Evolutionary conservation across 2,888 invertebrate species (phyloP).

Genomic region (Xestia rhomboidea): DNA sequence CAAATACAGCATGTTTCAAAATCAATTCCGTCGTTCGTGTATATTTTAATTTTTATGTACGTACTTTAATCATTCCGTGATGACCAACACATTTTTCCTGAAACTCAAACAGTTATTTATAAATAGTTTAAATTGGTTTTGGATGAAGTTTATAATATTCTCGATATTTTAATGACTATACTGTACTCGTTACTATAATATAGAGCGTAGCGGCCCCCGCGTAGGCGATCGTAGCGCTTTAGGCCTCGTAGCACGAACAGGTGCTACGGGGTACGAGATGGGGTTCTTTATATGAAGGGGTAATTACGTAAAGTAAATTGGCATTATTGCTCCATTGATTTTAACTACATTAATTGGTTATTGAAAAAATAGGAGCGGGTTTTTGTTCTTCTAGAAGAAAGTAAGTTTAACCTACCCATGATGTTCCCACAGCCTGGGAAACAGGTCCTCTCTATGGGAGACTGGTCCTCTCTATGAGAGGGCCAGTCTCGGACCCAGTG

Average conservation of each 20-base stretch:
- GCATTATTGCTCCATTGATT: background rate
- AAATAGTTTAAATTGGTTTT: background rate
- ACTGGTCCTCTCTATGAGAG: background rate
- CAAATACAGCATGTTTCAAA: conserved; percentile 67
- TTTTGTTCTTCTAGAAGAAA: background rate
- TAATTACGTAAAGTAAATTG: background rate
- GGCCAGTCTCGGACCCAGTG: too few relatives aligned
- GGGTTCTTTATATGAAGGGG: background rate
- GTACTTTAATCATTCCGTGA: background rate
- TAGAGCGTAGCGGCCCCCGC: conserved; percentile 13
- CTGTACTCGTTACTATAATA: background rate
- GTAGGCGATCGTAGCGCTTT: conserved; percentile 43
- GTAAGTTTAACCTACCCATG: background rate
- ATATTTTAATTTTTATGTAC: background rate
- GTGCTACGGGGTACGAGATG: conserved; percentile 3
- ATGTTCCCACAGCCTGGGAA: background rate
- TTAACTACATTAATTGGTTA: background rate
- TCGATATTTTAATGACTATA: background rate
- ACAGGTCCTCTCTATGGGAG: background rate
- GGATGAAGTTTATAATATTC: background rate
- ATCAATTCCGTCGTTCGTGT: background rate
- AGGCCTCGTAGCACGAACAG: conserved; percentile 12
- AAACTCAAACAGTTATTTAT: background rate
- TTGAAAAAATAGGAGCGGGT: background rate
- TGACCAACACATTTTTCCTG: background rate